Evolutionary conservation across 1,140 invertebrate species (phyloP).

Genomic region (Penaeus vannamei): DNA sequence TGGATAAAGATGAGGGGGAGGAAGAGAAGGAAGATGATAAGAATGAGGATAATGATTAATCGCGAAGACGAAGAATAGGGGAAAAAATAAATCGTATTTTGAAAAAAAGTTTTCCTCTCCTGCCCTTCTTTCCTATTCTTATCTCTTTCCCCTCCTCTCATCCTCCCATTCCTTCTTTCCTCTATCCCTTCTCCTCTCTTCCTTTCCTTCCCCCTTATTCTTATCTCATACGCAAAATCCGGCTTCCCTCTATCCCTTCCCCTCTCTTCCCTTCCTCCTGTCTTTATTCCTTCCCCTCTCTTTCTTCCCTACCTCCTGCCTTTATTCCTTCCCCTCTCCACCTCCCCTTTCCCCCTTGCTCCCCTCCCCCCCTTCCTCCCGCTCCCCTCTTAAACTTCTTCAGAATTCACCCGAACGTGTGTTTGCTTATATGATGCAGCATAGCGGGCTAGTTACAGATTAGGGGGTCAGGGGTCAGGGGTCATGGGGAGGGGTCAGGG

Average conservation of each 20-base stretch:
- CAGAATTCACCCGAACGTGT: too few relatives aligned
- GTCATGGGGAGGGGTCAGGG: too few relatives aligned
- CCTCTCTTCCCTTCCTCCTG: neutral
- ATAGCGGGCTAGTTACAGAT: too few relatives aligned
- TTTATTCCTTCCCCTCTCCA: neutral
- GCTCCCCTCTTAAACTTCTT: neutral
- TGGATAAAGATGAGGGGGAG: too few relatives aligned
- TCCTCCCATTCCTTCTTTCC: neutral
- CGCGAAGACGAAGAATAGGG: too few relatives aligned
- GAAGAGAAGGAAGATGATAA: too few relatives aligned
- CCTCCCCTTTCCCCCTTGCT: neutral
- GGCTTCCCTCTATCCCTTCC: too few relatives aligned
- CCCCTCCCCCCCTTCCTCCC: neutral
- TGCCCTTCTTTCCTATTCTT: neutral
- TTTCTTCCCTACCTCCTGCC: neutral
- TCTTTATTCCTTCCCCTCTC: neutral
- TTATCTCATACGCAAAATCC: too few relatives aligned
- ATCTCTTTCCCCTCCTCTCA: neutral
- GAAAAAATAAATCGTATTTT: too few relatives aligned
- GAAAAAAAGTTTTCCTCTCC: neutral
- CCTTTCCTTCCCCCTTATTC: neutral
- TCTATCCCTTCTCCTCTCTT: neutral
- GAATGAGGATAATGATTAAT: too few relatives aligned
- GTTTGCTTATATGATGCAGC: too few relatives aligned
- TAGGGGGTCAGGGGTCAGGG: too few relatives aligned